Evolutionary conservation across 2,888 invertebrate genomes (phyloP).

Genomic region (Nomada ruficornis): DNA sequence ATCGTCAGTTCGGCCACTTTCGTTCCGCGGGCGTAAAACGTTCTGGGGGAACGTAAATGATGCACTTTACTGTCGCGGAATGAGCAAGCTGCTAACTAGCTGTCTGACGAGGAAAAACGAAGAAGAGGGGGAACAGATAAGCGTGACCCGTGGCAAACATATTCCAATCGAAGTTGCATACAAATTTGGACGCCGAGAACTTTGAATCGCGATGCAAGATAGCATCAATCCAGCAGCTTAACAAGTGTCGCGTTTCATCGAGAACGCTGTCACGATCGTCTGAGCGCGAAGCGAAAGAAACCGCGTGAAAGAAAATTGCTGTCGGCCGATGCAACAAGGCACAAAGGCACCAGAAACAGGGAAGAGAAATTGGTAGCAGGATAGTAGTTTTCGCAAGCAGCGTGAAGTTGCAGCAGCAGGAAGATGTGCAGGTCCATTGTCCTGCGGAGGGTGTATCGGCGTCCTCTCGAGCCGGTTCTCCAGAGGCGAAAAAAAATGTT

Average conservation of each 20-base stretch:
- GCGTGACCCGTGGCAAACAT: no score
- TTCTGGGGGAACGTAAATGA: slow-evolving; percentile 23
- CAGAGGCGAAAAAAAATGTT: slow-evolving; percentile 49
- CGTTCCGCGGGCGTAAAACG: slow-evolving; percentile 40
- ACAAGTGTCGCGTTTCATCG: background rate
- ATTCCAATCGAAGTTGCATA: no score
- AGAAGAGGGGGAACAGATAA: background rate
- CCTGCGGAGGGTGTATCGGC: slow-evolving; percentile 23
- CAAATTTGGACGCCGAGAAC: background rate
- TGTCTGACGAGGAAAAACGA: background rate
- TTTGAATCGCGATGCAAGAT: background rate
- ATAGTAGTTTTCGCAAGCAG: slow-evolving; percentile 53
- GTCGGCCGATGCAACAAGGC: background rate
- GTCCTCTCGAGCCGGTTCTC: slow-evolving; percentile 61
- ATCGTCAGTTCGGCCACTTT: slow-evolving; percentile 48
- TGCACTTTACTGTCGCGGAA: background rate
- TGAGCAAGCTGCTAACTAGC: background rate
- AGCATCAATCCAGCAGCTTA: background rate
- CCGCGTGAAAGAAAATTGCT: slow-evolving; percentile 18
- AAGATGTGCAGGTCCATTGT: slow-evolving; percentile 49
- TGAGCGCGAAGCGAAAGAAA: background rate
- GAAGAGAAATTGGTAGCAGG: slow-evolving; percentile 13
- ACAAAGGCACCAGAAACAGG: background rate
- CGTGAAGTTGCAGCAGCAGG: slow-evolving; percentile 44
- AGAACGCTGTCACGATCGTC: background rate